Percentiles rank a stretch among this genome's conserved stretches.
Evolutionary conservation across 2,888 invertebrate genomes (phyloP).

Genomic region (Parnassius apollo): DNA sequence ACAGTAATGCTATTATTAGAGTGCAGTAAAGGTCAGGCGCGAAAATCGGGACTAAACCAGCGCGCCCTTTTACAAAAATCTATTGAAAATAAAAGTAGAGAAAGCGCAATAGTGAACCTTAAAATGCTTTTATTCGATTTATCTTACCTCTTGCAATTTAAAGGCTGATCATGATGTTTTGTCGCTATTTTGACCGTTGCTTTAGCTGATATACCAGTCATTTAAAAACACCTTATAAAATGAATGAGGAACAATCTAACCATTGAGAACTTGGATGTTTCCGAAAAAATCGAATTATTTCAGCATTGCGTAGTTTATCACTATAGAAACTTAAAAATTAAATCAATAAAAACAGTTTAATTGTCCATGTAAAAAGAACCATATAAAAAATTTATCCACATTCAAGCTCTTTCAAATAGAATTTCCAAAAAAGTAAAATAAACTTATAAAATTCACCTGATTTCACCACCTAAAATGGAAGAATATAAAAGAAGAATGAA

Average conservation of each 20-base stretch:
- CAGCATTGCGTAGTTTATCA: slow-evolving; percentile 44
- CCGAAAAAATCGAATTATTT: slow-evolving; percentile 10
- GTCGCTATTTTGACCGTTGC: slow-evolving; percentile 72
- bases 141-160: slow-evolving; percentile 51
- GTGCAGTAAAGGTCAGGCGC: slow-evolving; percentile 71
- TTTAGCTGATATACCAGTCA: slow-evolving; percentile 75
- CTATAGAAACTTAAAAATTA: slow-evolving; percentile 66
- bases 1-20: slow-evolving; percentile 60
- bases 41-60: slow-evolving; percentile 51
- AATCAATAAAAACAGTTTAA: slow-evolving; percentile 64
- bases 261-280: neutral
- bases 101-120: neutral
- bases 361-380: slow-evolving; percentile 40
- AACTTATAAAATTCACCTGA: slow-evolving; percentile 27
- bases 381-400: slow-evolving; percentile 15
- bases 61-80: slow-evolving; percentile 54
- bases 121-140: neutral
- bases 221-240: slow-evolving; percentile 44
- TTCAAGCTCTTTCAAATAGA: slow-evolving; percentile 16
- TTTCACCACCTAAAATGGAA: slow-evolving; percentile 35
- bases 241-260: slow-evolving; percentile 1
- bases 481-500: slow-evolving; percentile 29
- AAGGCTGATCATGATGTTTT: slow-evolving; percentile 50
- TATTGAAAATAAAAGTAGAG: slow-evolving; percentile 9
- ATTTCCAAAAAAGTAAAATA: slow-evolving; percentile 36